Evolutionary conservation across 2,113 vertebrate genomes (phyloP).

Genomic region (Channa maculata): DNA sequence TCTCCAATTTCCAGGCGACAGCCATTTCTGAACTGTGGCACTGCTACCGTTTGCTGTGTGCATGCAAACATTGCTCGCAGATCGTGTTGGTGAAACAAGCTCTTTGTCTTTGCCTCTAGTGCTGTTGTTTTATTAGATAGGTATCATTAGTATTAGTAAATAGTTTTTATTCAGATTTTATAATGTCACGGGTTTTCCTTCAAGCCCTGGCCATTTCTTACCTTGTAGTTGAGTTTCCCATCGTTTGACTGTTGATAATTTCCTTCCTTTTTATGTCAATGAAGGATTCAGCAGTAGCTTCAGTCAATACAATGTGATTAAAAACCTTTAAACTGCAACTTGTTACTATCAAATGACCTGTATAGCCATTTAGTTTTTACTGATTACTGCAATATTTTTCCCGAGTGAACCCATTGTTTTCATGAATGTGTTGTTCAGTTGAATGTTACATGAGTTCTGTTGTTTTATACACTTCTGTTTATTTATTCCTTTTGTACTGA

Average conservation of each 20-base stretch:
- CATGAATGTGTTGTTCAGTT: neutral
- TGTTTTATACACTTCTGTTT: slow-evolving; percentile 11
- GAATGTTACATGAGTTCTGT: neutral
- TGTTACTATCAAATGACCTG: neutral
- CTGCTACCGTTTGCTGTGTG: neutral
- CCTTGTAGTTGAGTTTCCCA: neutral
- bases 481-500: neutral
- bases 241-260: neutral
- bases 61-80: no score
- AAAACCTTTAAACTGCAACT: neutral
- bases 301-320: neutral
- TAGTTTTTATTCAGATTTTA: neutral
- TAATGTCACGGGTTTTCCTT: neutral
- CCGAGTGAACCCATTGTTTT: neutral
- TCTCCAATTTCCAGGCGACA: neutral
- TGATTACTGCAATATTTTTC: neutral
- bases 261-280: neutral
- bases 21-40: neutral
- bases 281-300: neutral
- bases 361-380: neutral
- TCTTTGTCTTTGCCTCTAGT: neutral
- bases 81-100: neutral
- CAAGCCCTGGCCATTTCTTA: neutral
- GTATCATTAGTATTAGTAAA: no score
- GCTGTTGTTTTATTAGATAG: no score